Evolutionary conservation across 2,113 vertebrate genomes (phyloP).

Genomic region (Toxostoma redivivum): DNA sequence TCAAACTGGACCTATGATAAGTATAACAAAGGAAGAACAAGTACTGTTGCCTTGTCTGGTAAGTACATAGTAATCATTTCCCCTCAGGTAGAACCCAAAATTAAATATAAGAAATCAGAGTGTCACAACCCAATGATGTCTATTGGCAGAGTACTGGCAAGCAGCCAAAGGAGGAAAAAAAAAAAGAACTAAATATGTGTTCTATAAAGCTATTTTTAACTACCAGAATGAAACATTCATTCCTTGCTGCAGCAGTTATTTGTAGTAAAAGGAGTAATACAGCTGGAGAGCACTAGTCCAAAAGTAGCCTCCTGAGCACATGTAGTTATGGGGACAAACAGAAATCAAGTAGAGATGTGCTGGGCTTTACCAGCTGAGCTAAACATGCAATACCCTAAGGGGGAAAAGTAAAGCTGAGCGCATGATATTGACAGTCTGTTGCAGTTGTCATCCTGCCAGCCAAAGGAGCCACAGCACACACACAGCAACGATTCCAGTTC

Average conservation of each 20-base stretch:
- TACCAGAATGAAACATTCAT: not conserved
- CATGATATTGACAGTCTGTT: not conserved
- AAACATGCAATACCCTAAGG: not conserved
- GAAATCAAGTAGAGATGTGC: not conserved
- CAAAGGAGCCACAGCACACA: not conserved
- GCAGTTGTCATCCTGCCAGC: constrained; percentile 14
- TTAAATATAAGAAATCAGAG: not conserved
- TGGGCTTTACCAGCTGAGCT: constrained; percentile 26
- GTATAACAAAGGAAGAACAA: not conserved
- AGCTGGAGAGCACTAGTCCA: not conserved
- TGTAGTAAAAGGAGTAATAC: not conserved
- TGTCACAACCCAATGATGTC: not conserved
- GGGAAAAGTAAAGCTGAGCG: not conserved
- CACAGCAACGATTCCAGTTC: not conserved
- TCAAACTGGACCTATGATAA: not conserved
- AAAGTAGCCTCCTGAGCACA: not conserved
- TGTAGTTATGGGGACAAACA: not conserved
- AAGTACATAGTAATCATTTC: not conserved
- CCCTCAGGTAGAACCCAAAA: not conserved
- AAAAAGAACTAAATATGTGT: not conserved
- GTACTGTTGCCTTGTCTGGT: not conserved
- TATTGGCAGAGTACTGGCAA: not conserved
- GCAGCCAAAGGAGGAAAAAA: not conserved
- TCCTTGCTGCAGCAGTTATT: not conserved
- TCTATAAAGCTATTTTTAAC: not conserved